Base-by-base conservation (phyloP, 2,797 vertebrate species). In the Enteromius paludinosus region DNA sequence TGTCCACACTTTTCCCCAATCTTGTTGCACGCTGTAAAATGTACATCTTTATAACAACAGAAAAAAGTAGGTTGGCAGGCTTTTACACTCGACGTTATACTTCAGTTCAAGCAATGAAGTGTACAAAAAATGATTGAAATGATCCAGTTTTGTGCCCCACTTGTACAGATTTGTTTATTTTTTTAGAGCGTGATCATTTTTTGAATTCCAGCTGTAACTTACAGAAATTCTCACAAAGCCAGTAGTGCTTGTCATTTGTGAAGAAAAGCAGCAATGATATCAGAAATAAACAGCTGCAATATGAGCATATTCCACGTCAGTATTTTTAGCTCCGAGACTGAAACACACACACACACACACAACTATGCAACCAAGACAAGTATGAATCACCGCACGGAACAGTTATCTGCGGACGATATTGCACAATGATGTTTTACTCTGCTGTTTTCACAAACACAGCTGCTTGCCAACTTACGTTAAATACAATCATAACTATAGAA, bases 291-390 rank as follows among this genome's bases (percentile, higher is more conserved):
- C 74, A 76, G 9, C 43, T 20, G 23, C 8, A 17, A 76, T 62
- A 17, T 62, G 61, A 62, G 25, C 23, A 79, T 45, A 71, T 47
- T 80, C 20, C 52, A 45, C 0, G 25, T 25, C n/a, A 43, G 45
- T 59, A 75, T 49, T 84, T 86, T 73, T 62, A 78, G 47, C 85
- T 84, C 71, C 15, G 49, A 69, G 69, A 59, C 66, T 78, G n/a
- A 59, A 12, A 68, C 41, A 43, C 17, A 80, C 80, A 66, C 56
- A 78, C 25, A 85, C 66, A 77, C 64, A 35, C 78, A 79, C 33
- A 74, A 25, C 62, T 43, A 75, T 65, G 74, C 61, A n/a, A 43
- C 38, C 41, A 41, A 45, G 15, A 64, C 20, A 35, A 56, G 23
- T 30, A 49, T 68, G n/a, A 61, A 28, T 79, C 47, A 49, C 14